Conservation (phyloP, 2,113 vertebrate genomes). For the Strigops habroptila region DNA sequence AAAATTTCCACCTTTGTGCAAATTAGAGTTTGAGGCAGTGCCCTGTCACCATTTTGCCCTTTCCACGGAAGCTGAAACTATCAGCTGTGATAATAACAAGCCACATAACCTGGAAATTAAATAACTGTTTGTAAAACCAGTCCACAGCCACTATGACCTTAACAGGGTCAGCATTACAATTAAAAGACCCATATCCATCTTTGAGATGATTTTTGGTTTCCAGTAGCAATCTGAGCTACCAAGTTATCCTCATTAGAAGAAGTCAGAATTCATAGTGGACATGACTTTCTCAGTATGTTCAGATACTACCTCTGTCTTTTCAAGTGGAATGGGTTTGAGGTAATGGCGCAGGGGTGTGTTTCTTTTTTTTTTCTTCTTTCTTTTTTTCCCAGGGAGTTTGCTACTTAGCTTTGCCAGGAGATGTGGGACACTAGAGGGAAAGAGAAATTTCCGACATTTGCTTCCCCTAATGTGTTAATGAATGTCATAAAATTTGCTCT, state of each 20-base stretch:
- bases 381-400: accelerated
- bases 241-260: not conserved
- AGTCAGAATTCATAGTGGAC: not conserved
- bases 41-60: not conserved
- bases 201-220: not conserved
- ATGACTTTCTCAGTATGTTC: not conserved
- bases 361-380: too few relatives aligned
- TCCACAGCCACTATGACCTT: not conserved
- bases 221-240: not conserved
- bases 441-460: not conserved
- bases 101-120: not conserved
- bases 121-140: not conserved
- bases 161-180: not conserved
- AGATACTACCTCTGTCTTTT: not conserved
- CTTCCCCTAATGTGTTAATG: not conserved
- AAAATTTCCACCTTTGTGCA: not conserved
- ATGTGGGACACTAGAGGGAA: not conserved
- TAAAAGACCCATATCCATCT: not conserved
- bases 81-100: not conserved
- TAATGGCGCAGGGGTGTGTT: accelerated
- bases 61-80: not conserved
- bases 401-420: not conserved
- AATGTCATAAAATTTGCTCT: not conserved
- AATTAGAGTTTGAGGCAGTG: not conserved
- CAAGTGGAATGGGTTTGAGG: not conserved